phyloP scores from a whole-genome alignment of 2,113 vertebrate genomes.

The Trichomycterus rosablanca region DNA sequence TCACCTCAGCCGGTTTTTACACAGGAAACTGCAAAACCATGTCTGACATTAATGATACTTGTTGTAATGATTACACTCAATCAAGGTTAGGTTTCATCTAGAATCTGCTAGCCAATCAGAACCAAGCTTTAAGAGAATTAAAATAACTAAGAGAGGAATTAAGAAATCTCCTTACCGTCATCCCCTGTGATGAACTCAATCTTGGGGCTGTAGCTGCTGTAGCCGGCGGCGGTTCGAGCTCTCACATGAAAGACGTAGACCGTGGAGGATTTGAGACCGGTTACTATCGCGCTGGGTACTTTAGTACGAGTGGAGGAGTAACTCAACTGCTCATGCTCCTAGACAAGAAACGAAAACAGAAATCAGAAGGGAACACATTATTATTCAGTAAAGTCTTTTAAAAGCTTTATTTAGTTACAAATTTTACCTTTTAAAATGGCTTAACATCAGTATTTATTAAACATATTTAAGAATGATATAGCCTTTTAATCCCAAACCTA shows the following conservation, averaged over 20 bases:
- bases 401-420: too few relatives aligned
- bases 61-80: too few relatives aligned
- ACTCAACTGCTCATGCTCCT: conserved; percentile 95
- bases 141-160: background rate
- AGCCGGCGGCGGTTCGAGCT: conserved; percentile 83
- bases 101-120: too few relatives aligned
- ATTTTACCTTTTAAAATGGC: too few relatives aligned
- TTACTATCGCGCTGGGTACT: conserved; percentile 83
- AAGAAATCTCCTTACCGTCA: conserved; percentile 77
- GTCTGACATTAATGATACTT: too few relatives aligned
- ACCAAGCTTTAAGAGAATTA: background rate
- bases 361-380: background rate
- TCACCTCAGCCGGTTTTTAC: too few relatives aligned
- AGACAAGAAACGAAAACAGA: conserved; percentile 8
- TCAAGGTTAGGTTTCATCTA: too few relatives aligned
- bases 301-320: conserved; percentile 95
- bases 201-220: conserved; percentile 91
- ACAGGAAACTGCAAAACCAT: too few relatives aligned
- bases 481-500: too few relatives aligned
- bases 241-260: conserved; percentile 92
- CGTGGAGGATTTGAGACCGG: conserved; percentile 88
- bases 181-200: conserved; percentile 91
- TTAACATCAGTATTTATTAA: too few relatives aligned
- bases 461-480: too few relatives aligned
- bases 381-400: too few relatives aligned